phyloP scores from a whole-genome alignment of 2,113 vertebrate species.

The Junco hyemalis region DNA sequence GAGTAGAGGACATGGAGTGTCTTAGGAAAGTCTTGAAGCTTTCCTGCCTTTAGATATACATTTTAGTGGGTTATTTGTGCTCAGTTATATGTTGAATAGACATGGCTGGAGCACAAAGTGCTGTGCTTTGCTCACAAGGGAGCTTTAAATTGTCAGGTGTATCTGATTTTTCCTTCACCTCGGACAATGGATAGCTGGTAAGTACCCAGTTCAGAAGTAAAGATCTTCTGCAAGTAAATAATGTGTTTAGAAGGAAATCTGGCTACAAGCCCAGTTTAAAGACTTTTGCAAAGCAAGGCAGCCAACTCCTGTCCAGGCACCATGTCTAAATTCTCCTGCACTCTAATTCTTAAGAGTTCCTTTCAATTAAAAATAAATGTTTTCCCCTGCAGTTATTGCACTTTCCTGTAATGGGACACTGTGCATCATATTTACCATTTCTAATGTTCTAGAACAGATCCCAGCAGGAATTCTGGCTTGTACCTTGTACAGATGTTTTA shows the following conservation, averaged over 20 bases:
- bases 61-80: background rate
- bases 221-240: background rate
- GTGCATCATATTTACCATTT: background rate
- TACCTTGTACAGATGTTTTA: conserved; percentile 53
- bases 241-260: background rate
- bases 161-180: background rate
- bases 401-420: background rate
- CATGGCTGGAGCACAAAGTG: background rate
- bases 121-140: background rate
- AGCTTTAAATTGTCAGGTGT: background rate
- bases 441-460: conserved; percentile 46
- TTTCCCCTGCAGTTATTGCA: background rate
- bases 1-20: background rate
- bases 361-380: background rate
- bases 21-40: background rate
- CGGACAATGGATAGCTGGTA: background rate
- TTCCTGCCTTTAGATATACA: background rate
- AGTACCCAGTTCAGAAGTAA: background rate
- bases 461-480: conserved; percentile 59
- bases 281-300: background rate
- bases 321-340: background rate
- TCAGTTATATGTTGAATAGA: background rate
- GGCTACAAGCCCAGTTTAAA: background rate
- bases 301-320: background rate
- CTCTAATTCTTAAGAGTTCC: background rate